Evolutionary conservation across 2,113 vertebrate genomes (phyloP).

Genomic region (Phyllostomus hastatus): DNA sequence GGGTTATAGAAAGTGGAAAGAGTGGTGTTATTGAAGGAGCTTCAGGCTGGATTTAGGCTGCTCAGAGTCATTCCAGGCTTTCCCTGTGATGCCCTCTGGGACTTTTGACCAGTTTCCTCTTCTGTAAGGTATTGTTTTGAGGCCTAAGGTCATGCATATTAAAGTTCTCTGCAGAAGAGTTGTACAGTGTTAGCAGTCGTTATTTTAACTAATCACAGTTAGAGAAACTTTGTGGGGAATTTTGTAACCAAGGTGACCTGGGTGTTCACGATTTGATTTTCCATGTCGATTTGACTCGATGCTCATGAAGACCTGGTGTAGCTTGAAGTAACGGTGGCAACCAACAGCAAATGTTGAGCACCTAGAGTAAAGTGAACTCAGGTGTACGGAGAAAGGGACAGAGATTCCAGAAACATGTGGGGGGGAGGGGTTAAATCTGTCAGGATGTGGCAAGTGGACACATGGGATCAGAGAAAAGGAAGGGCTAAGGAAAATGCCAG

Average conservation of each 20-base stretch:
- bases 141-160: background rate
- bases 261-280: background rate
- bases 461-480: background rate
- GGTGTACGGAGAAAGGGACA: background rate
- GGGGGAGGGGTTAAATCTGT: background rate
- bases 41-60: background rate
- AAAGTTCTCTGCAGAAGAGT: background rate
- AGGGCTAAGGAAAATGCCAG: background rate
- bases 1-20: background rate
- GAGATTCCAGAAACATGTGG: background rate
- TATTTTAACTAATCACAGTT: background rate
- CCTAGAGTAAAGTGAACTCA: background rate
- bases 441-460: background rate
- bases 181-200: background rate
- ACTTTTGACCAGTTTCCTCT: background rate
- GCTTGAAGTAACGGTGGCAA: background rate
- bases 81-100: background rate
- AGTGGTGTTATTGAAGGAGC: background rate
- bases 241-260: background rate
- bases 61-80: background rate
- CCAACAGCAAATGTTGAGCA: background rate
- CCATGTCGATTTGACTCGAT: background rate
- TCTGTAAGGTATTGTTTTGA: background rate
- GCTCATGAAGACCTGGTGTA: background rate
- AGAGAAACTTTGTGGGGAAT: background rate